Base-by-base conservation (phyloP, 2,888 invertebrate species). In the Periphyllus acericola region DNA sequence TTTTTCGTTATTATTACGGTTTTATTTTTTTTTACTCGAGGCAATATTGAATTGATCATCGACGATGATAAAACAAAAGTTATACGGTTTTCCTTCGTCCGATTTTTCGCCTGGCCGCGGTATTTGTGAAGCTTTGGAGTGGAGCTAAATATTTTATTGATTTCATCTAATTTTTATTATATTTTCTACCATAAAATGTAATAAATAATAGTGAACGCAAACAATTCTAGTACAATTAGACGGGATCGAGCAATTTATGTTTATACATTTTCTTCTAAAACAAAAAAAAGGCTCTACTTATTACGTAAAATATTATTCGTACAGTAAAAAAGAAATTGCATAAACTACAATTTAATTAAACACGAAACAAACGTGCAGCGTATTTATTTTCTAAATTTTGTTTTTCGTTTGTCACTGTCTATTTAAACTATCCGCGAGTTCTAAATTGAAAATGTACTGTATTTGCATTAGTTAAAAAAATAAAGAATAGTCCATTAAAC, bases 41-140 rank as follows among this genome's bases (percentile, higher is more conserved):
- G 75, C 83, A 75, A 83, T 83, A 84, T 84, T 76, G 76, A 76
- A 84, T 84, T 40, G 84, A 66, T 76, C 84, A 75, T 66, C 34
- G 66, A 25, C 76, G 14, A 76, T 66, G 84, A 85, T 52, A 85
- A 78, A 85, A 85, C 66, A 34, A 78, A 85, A 85, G 68, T 68
- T 78, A 34, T 85, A n/a, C n/a, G 68, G 66, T 46, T 66, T 68
- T 52, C 34, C 21, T 68, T 40, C 3, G 17, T 66, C 32, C 32
- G 40, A 0, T 36, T 34, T 19, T 60, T 40, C 60, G 25, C 25
- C 55, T 29, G 21, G 52, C 55, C n/a, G 17, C 17, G 32, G 29
- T 40, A 83, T 83, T 36, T 19, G 32, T 36, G 8, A 60, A 32
- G 25, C 52, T 82, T 71, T 82, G 82, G 46, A 32, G 32, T 34